These are phyloP conservation scores for Aspidiotus destructor DNA, from an alignment of 2,888 invertebrate genomes.

Conservation along the genomic window DNA sequence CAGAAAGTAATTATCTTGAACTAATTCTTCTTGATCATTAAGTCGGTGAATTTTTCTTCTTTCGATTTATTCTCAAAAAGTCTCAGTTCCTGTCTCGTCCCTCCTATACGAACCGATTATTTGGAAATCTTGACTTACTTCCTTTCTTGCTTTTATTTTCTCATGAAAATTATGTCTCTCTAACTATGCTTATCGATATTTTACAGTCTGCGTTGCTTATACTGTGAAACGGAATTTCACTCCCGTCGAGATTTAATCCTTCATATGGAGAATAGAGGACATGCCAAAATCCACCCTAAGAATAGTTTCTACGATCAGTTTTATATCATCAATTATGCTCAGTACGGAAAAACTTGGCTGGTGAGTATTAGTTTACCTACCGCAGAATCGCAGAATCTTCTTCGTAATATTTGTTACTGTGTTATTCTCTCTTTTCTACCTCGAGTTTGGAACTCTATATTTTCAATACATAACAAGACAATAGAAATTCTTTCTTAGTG, in stretches of 20 bases:
- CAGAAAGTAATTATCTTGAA: slow-evolving; percentile 47
- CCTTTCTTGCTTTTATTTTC: slow-evolving; percentile 5
- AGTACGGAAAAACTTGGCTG: slow-evolving; percentile 41
- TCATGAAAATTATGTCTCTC: too few species aligned
- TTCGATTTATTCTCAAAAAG: too few species aligned
- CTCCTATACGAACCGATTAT: too few species aligned
- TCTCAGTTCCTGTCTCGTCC: too few species aligned
- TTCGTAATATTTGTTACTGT: neutral
- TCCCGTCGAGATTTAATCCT: slow-evolving; percentile 80
- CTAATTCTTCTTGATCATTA: neutral
- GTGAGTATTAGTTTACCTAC: slow-evolving; percentile 16
- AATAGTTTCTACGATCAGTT: slow-evolving; percentile 82
- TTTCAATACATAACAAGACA: too few species aligned
- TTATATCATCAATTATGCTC: slow-evolving; percentile 53
- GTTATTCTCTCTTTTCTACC: neutral
- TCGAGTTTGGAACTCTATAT: neutral
- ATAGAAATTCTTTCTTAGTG: too few species aligned
- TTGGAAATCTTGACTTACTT: too few species aligned
- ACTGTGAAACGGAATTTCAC: slow-evolving; percentile 84
- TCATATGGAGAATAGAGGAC: slow-evolving; percentile 94
- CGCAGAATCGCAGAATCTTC: too few species aligned
- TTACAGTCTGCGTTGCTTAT: slow-evolving; percentile 67
- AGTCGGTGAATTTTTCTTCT: neutral
- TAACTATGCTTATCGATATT: slow-evolving; percentile 17
- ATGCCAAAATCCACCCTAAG: slow-evolving; percentile 83